A percentile compares a stretch with the other conserved stretches of the same genome.
Conservation (phyloP, 2,888 invertebrate genomes). For the Eupithecia pulchellata region DNA sequence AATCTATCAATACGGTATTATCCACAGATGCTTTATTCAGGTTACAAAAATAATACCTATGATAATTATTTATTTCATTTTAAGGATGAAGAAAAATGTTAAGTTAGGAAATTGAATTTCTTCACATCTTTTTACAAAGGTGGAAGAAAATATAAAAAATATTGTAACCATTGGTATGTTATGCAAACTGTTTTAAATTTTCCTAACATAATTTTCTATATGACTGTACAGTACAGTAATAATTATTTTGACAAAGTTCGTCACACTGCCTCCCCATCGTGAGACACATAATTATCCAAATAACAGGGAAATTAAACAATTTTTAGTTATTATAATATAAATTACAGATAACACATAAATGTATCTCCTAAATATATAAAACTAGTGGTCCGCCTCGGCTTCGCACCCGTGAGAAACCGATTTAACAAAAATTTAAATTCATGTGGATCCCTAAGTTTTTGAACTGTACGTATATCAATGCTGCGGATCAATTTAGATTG, state of each 20-base stretch:
- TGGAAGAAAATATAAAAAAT: neutral
- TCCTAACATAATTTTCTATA: neutral
- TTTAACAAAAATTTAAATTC: no score
- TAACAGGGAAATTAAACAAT: neutral
- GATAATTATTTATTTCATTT: no score
- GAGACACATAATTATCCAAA: conserved; percentile 3
- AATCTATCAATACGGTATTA: no score
- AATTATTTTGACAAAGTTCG: neutral
- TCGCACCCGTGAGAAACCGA: no score
- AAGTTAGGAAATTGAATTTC: no score
- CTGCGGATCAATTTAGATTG: no score
- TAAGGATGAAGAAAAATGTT: no score
- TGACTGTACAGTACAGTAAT: neutral
- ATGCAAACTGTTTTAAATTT: neutral
- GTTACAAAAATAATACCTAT: no score
- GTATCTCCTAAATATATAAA: neutral
- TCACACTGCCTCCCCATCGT: neutral
- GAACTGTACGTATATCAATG: no score
- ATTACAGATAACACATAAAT: neutral
- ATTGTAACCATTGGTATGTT: neutral
- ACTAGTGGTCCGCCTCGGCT: no score
- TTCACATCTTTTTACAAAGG: neutral
- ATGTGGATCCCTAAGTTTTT: no score
- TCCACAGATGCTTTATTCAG: no score
- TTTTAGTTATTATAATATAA: neutral